A percentile compares a stretch with the other conserved stretches of the same genome.
phyloP scores from a whole-genome alignment of 1,140 invertebrate genomes.

The Saccostrea glomerata region DNA sequence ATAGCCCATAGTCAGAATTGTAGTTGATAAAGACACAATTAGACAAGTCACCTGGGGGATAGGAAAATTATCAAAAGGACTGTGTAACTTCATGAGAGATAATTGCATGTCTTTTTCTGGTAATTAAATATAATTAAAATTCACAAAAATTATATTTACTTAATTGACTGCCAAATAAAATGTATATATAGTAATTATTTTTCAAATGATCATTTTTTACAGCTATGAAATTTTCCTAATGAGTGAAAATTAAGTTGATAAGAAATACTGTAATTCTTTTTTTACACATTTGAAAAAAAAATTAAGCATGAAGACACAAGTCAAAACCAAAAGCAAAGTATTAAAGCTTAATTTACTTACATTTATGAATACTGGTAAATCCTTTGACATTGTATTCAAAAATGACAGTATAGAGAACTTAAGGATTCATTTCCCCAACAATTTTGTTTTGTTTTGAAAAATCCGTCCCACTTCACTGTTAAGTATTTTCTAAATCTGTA shows the following conservation, averaged over 20 bases:
- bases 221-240: no score
- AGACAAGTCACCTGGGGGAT: neutral
- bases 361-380: slow-evolving; percentile 14
- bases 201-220: no score
- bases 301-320: no score
- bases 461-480: neutral
- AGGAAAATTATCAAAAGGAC: neutral
- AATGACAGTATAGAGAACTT: neutral
- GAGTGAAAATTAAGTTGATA: no score
- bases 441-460: neutral
- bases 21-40: neutral
- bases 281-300: no score
- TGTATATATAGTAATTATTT: no score
- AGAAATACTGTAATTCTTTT: no score
- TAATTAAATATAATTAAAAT: neutral
- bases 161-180: neutral
- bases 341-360: neutral
- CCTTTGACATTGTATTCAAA: neutral
- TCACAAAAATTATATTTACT: neutral
- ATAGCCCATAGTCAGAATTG: neutral
- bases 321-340: no score
- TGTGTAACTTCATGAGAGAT: neutral
- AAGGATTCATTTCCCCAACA: neutral
- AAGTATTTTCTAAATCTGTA: neutral
- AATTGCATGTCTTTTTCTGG: neutral